A percentile compares a stretch with the other conserved stretches of the same genome.
Conservation (phyloP, 2,797 vertebrate genomes). For the Hapalemur alaotrensis region DNA sequence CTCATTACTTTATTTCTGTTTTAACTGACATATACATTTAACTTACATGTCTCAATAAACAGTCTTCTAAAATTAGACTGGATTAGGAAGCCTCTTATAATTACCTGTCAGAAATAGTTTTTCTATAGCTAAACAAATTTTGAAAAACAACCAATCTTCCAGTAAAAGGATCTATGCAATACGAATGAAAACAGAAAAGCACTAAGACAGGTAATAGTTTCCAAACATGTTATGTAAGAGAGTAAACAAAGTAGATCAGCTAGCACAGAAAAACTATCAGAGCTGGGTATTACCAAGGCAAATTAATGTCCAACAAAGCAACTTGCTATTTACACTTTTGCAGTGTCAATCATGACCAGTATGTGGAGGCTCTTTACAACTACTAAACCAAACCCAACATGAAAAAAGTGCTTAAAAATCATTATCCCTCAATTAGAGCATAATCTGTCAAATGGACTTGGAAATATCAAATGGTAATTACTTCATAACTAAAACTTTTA, state of each 20-base stretch:
- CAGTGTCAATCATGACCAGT: slow-evolving; percentile 75
- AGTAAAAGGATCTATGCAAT: slow-evolving; percentile 65
- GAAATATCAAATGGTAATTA: slow-evolving; percentile 46
- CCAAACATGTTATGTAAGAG: slow-evolving; percentile 64
- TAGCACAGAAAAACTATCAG: slow-evolving; percentile 49
- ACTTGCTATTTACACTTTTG: slow-evolving; percentile 80
- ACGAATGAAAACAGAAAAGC: slow-evolving; percentile 70
- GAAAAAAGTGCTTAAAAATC: slow-evolving; percentile 68
- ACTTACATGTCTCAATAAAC: slow-evolving; percentile 56
- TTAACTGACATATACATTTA: slow-evolving; percentile 59
- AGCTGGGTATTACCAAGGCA: slow-evolving; percentile 69
- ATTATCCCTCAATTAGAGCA: slow-evolving; percentile 42
- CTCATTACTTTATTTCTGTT: slow-evolving; percentile 54
- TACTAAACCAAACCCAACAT: slow-evolving; percentile 65
- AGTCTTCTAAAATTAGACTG: slow-evolving; percentile 71
- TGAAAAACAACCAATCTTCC: slow-evolving; percentile 66
- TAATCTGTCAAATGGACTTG: slow-evolving; percentile 4
- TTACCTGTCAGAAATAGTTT: slow-evolving; percentile 59
- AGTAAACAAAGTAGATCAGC: slow-evolving; percentile 61
- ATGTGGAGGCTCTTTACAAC: slow-evolving; percentile 70
- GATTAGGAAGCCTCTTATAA: slow-evolving; percentile 65
- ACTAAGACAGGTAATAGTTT: slow-evolving; percentile 35
- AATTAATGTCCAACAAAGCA: slow-evolving; percentile 81
- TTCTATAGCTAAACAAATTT: slow-evolving; percentile 65
- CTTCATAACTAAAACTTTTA: slow-evolving; percentile 33